These are phyloP conservation scores for Rhabdophis nuchalis DNA, from an alignment of 2,797 vertebrate species.

Conservation along the genomic window DNA sequence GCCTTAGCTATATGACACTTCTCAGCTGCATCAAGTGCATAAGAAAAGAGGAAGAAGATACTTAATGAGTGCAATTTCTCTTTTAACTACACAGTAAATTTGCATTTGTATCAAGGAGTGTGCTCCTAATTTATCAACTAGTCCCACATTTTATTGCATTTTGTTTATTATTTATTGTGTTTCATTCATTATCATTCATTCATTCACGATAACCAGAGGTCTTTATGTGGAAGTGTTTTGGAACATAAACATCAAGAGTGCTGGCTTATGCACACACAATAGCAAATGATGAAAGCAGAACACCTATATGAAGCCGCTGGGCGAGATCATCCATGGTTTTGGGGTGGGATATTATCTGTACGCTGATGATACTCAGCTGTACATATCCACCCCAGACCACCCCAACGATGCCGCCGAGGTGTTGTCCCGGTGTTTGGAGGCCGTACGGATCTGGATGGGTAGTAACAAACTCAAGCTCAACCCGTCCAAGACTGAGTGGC, in stretches of 20 bases:
- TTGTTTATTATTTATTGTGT: not conserved
- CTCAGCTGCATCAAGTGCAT: not conserved
- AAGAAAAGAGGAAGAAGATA: not conserved
- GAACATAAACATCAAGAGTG: not conserved
- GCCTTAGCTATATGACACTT: not conserved
- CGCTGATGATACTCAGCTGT: too few relatives aligned
- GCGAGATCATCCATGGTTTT: too few relatives aligned
- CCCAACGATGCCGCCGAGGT: too few relatives aligned
- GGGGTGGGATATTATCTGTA: too few relatives aligned
- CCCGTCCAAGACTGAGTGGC: too few relatives aligned
- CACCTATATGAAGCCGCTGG: too few relatives aligned
- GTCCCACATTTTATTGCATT: not conserved
- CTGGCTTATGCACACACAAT: not conserved
- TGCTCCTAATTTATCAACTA: not conserved
- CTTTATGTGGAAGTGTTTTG: not conserved
- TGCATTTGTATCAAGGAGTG: not conserved
- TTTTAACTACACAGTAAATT: not conserved
- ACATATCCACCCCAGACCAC: too few relatives aligned
- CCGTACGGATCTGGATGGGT: too few relatives aligned
- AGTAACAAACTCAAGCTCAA: too few relatives aligned
- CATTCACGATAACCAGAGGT: not conserved
- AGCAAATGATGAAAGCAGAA: not conserved
- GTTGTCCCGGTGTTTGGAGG: too few relatives aligned
- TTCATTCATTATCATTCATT: not conserved
- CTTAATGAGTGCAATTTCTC: not conserved